Evolutionary conservation across 2,113 vertebrate genomes (phyloP), one percentile per base, ranked within the genome.

Genomic region (Hippopotamus amphibius): DNA sequence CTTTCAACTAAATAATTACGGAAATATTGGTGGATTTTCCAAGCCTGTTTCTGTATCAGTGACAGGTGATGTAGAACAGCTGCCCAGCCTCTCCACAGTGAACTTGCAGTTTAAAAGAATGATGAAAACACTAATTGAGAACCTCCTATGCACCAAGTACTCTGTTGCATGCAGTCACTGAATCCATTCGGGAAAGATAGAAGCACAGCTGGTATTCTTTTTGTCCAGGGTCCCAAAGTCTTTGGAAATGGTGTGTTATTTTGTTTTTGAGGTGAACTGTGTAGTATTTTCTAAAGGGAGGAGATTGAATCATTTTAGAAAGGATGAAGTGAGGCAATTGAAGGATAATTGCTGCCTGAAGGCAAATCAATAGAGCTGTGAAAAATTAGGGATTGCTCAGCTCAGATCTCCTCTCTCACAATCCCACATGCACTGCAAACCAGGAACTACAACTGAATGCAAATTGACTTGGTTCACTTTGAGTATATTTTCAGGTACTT

Each of bases 341-440:
- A 95, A 95, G 81, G 46, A 48, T 96, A 95, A 97, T 90, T 93
- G 85, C 93, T 88, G 76, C 96, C 91, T 84, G n/a, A 84, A 95
- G 95, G 86, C 91, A 81, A 92, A 97, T 98, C 91, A 94, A 93
- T 88, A 68, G 13, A 84, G 22, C 88, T 84, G 46, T 82, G 76
- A 59, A 88, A 94, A 94, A 46, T 72, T 17, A 50, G n/a, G 68
- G 30, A n/a, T 37, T 46, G 37, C 46, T 85, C 82, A n/a, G 43
- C 43, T 86, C 26, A 89, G 12, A 37, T 55, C 28, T 28, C 57
- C 5, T 76, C 43, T 55, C 26, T 55, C 63, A 10, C 57, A 21
- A 16, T 21, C 55, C 63, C 69, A n/a, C 43, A 13, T 3, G 13
- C 12, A 46, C 37, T 17, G 5, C 63, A 72, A 69, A 33, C 65